A percentile compares a stretch with the other conserved stretches of the same genome.
These are phyloP conservation scores for Sebastes melanostomus DNA, from an alignment of 2,797 vertebrate genomes.

Conservation along the genomic window DNA sequence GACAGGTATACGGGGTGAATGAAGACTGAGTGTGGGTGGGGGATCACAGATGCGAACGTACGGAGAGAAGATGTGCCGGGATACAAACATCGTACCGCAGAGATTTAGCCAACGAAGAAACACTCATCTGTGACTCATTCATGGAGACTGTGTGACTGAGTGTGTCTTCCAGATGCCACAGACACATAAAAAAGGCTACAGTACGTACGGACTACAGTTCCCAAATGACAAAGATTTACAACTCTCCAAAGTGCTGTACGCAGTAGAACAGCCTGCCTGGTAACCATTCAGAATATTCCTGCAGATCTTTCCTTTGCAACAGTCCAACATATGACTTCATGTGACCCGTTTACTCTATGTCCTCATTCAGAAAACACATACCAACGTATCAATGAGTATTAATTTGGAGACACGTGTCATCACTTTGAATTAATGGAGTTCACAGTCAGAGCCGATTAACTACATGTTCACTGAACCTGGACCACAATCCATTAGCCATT, in stretches of 20 bases:
- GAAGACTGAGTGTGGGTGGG: slow-evolving; percentile 3
- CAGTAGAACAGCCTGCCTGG: slow-evolving; percentile 42
- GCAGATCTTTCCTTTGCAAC: slow-evolving; percentile 56
- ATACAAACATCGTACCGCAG: slow-evolving; percentile 77
- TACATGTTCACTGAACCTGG: slow-evolving; percentile 22
- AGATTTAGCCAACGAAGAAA: slow-evolving; percentile 27
- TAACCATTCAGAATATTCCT: slow-evolving; percentile 60
- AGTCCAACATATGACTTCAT: slow-evolving; percentile 64
- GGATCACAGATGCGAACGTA: slow-evolving; percentile 82
- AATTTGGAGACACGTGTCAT: slow-evolving; percentile 42
- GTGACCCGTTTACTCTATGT: slow-evolving; percentile 47
- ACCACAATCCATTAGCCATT: slow-evolving; percentile 43
- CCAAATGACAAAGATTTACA: slow-evolving; percentile 63
- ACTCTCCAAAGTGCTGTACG: slow-evolving; percentile 45
- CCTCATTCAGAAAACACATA: slow-evolving; percentile 55
- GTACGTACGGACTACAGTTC: slow-evolving; percentile 31
- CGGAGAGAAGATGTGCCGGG: slow-evolving; percentile 78
- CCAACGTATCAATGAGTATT: slow-evolving; percentile 19
- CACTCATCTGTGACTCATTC: slow-evolving; percentile 52
- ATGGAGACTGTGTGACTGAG: slow-evolving; percentile 43
- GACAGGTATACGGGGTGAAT: slow-evolving; percentile 17
- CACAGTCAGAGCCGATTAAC: slow-evolving; percentile 51
- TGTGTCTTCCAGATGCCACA: slow-evolving; percentile 62
- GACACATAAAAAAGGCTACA: slow-evolving; percentile 34
- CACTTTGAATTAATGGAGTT: slow-evolving; percentile 25